phyloP scores from a whole-genome alignment of 2,113 vertebrate species.

The Typhlomys cinereus region DNA sequence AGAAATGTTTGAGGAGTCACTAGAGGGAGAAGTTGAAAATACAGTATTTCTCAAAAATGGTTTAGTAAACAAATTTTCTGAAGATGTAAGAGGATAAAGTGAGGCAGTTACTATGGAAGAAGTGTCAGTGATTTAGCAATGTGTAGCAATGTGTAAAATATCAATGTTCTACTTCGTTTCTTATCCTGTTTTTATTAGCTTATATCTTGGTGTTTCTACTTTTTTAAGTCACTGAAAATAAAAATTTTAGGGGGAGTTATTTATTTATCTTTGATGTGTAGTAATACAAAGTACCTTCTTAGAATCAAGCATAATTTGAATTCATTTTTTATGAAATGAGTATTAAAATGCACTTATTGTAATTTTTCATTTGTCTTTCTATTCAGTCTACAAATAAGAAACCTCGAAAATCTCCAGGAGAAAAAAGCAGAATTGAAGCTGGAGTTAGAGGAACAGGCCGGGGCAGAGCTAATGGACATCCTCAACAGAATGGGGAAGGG shows the following conservation, averaged over 20 bases:
- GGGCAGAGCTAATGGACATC: conserved; percentile 94
- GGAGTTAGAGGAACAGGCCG: conserved; percentile 86
- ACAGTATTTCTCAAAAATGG: background rate
- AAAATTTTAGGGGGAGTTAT: background rate
- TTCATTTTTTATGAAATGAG: conserved; percentile 7
- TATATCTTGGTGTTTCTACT: background rate
- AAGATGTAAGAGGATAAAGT: background rate
- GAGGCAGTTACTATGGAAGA: background rate
- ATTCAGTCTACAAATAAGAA: conserved; percentile 93
- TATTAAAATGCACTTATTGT: conserved; percentile 63
- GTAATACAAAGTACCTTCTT: background rate
- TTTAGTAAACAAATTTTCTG: conserved; percentile 35
- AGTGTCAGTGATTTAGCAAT: background rate
- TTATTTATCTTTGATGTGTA: background rate
- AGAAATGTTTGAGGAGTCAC: background rate
- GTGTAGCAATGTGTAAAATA: background rate
- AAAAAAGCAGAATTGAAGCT: conserved; percentile 88
- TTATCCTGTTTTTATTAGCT: background rate
- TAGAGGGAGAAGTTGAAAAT: conserved; percentile 24
- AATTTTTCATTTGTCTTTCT: conserved; percentile 75
- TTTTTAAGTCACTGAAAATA: background rate
- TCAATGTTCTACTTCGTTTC: background rate
- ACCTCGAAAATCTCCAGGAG: conserved; percentile 92
- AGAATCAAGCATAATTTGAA: conserved; percentile 13
- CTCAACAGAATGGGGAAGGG: conserved; percentile 95